These are phyloP conservation scores for Megamerina dolium DNA, from an alignment of 2,888 invertebrate species.

Conservation along the genomic window DNA sequence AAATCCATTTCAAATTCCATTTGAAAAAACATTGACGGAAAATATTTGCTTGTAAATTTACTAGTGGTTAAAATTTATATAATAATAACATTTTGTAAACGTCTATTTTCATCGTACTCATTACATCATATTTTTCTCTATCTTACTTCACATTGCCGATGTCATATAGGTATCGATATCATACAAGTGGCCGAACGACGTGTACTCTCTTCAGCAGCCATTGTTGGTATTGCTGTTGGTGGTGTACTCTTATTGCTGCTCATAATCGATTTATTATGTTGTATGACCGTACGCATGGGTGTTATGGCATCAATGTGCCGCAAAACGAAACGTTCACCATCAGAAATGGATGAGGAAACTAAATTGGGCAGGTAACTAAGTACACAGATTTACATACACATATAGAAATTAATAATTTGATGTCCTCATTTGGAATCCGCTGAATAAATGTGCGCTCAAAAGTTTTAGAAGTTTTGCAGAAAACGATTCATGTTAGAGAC, in stretches of 20 bases:
- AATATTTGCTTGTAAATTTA: too few relatives aligned
- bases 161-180: slow-evolving; percentile 44
- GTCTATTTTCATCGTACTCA: too few relatives aligned
- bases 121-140: background rate
- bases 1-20: too few relatives aligned
- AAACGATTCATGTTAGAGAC: too few relatives aligned
- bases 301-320: slow-evolving; percentile 65
- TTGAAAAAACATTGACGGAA: too few relatives aligned
- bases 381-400: too few relatives aligned
- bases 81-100: background rate
- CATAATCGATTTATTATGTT: slow-evolving; percentile 80
- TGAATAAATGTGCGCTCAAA: too few relatives aligned
- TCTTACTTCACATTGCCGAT: slow-evolving; percentile 1
- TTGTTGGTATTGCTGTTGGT: slow-evolving; percentile 79
- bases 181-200: slow-evolving; percentile 44
- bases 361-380: slow-evolving; percentile 71
- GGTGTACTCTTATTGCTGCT: slow-evolving; percentile 74
- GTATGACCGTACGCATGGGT: slow-evolving; percentile 60
- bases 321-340: slow-evolving; percentile 47
- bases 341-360: slow-evolving; percentile 67
- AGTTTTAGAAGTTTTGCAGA: too few relatives aligned
- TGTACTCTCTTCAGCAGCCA: slow-evolving; percentile 55
- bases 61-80: background rate
- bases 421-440: too few relatives aligned
- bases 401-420: too few relatives aligned